Base-by-base conservation (phyloP, 2,797 vertebrate genomes). In the Leuciscus waleckii region DNA sequence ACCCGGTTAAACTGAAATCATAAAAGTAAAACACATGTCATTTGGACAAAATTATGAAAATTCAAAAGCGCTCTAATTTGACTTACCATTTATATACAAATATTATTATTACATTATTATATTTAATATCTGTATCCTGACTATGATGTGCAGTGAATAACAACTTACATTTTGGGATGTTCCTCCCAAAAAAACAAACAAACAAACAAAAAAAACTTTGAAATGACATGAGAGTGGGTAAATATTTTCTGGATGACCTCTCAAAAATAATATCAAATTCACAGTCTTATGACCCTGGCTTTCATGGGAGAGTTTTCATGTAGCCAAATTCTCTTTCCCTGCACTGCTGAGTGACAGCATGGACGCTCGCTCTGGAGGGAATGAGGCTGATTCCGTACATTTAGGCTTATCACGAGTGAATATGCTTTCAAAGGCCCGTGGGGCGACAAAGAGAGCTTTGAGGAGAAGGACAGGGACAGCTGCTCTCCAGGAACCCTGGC, bases 391-490 rank as follows among this genome's bases (percentile, higher is more conserved):
- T 86, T 88, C 67, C 21, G 87, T 87, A 80, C 90, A 88, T 84
- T 92, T 92, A 92, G 93, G 93, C 89, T 91, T 92, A 93, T 93
- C 92, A 93, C 16, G 76, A 65, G 89, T 86, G 92, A 91, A 92
- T 89, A 91, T 91, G 93, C 89, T 93, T 93, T 95, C 93, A 94
- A 94, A 95, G 89, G 74, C 90, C 91, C 86, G 82, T 58, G 67
- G 79, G 89, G 91, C 90, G 89, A 93, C 93, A 94, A 92, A 94
- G 92, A 54, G 90, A 81, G 91, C 93, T 92, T 94, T 93, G 91
- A 92, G 89, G 87, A 92, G 92, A 93, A 89, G 90, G 90, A 93
- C 90, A 90, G 91, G 91, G 93, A 91, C 93, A 94, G 94, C 93
- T 95, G 93, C 92, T 85, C 69, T 71, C 89, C 89, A 76, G 84